phyloP scores from a whole-genome alignment of 2,113 vertebrate genomes.

The Edolisoma coerulescens region DNA sequence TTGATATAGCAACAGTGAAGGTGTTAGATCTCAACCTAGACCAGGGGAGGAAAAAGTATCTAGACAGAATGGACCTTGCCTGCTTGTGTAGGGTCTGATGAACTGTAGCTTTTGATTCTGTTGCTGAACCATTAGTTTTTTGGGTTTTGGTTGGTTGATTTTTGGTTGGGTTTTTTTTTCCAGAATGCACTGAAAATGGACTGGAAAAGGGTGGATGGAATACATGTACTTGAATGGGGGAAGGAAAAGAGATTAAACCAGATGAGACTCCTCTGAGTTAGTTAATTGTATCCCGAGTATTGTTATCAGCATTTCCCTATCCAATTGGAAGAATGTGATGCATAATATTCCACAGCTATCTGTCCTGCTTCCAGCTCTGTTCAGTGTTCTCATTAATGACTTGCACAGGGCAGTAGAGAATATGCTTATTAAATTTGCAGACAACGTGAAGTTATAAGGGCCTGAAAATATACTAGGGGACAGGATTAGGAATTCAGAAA shows the following conservation, averaged over 20 bases:
- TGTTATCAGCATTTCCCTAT: slow-evolving; percentile 14
- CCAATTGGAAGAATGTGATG: slow-evolving; percentile 5
- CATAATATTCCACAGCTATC: slow-evolving; percentile 18
- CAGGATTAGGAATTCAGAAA: not conserved
- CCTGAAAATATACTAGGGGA: not conserved
- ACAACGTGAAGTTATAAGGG: not conserved
- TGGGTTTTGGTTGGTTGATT: not conserved
- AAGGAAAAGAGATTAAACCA: slow-evolving; percentile 35
- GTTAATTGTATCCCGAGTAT: not conserved
- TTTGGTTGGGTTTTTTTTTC: not conserved
- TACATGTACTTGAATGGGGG: not conserved
- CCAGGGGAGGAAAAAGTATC: not conserved
- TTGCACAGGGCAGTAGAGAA: not conserved
- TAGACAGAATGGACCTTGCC: not conserved
- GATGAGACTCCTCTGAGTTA: not conserved
- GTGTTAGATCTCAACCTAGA: not conserved
- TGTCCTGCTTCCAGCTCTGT: slow-evolving; percentile 36
- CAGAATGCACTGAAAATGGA: not conserved
- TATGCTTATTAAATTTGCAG: not conserved
- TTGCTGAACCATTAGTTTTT: not conserved
- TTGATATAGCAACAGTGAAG: not conserved
- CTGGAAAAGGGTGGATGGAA: not conserved
- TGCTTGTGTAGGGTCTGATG: not conserved
- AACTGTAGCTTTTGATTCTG: not conserved
- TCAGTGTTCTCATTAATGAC: not conserved